These are phyloP conservation scores for Oncorhynchus nerka DNA, from an alignment of 2,113 vertebrate genomes.

Conservation along the genomic window DNA sequence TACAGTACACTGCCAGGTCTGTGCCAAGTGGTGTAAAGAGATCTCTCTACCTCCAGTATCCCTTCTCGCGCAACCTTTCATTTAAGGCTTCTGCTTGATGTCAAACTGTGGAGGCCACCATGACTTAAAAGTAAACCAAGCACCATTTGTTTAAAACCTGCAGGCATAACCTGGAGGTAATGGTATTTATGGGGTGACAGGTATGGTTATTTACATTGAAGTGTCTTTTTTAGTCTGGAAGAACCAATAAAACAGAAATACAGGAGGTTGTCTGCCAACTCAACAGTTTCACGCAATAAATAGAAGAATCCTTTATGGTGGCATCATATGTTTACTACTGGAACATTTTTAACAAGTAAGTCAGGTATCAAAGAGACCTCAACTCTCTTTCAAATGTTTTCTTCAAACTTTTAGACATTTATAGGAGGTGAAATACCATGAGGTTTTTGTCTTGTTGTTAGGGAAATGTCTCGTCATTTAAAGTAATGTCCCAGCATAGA, in stretches of 20 bases:
- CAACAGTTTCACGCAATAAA: not conserved
- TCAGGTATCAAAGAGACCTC: not conserved
- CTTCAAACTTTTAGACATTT: not conserved
- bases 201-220: no score
- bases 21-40: not conserved
- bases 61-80: no score
- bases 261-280: not conserved
- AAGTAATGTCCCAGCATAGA: slow-evolving; percentile 14
- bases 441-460: slow-evolving; percentile 10
- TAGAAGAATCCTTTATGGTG: not conserved
- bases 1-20: not conserved
- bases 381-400: not conserved
- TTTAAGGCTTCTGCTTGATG: not conserved
- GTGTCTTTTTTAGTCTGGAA: no score
- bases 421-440: not conserved
- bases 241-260: not conserved
- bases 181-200: not conserved
- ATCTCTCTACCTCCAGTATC: not conserved
- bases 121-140: not conserved
- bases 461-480: slow-evolving; percentile 7
- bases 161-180: not conserved
- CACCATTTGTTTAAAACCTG: not conserved
- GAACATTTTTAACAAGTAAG: not conserved
- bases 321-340: not conserved
- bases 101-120: not conserved